phyloP scores from a whole-genome alignment of 2,113 vertebrate species.

The Plotosus lineatus region DNA sequence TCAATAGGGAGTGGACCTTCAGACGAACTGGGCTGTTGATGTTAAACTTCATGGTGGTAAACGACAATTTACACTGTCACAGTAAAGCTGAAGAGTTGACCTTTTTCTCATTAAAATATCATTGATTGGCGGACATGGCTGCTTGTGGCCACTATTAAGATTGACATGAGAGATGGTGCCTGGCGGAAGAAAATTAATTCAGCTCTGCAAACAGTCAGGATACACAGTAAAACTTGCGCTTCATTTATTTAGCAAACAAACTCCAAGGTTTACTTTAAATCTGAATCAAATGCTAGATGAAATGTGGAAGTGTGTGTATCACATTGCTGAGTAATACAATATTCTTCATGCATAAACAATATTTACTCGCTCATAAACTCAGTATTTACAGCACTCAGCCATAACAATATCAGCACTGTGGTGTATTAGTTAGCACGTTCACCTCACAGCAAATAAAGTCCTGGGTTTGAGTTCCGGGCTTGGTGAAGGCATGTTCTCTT shows the following conservation, averaged over 20 bases:
- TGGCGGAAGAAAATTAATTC: slow-evolving; percentile 54
- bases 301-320: background rate
- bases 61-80: slow-evolving; percentile 57
- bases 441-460: no score
- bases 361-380: background rate
- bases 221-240: slow-evolving; percentile 6
- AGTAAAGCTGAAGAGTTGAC: slow-evolving; percentile 49
- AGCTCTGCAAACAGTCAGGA: slow-evolving; percentile 48
- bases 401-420: background rate
- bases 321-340: background rate
- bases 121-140: slow-evolving; percentile 58
- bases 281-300: background rate
- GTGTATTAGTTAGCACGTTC: no score
- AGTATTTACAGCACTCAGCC: slow-evolving; percentile 15
- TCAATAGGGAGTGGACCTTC: slow-evolving; percentile 41
- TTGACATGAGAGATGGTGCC: slow-evolving; percentile 49
- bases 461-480: no score
- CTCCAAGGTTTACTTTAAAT: background rate
- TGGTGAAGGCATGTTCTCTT: no score
- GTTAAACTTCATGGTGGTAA: slow-evolving; percentile 57
- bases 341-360: background rate
- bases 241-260: background rate
- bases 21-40: slow-evolving; percentile 46
- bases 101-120: slow-evolving; percentile 61
- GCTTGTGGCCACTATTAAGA: slow-evolving; percentile 57